Evolutionary conservation across 2,888 invertebrate species (phyloP).

Genomic region (Cantharis nigra): DNA sequence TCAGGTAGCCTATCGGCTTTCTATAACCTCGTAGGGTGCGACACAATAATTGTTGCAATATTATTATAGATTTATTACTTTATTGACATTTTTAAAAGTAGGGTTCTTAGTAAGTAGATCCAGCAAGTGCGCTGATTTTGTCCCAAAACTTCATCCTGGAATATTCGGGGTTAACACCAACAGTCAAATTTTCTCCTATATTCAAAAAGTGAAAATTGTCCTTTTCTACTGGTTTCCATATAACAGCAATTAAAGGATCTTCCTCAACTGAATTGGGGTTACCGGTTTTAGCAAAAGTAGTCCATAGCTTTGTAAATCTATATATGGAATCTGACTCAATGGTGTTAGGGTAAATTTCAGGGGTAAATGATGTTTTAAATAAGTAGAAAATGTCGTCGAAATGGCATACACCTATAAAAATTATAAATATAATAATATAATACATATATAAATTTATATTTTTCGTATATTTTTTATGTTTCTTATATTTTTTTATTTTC

Average conservation of each 20-base stretch:
- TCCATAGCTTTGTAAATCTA: slow-evolving; percentile 41
- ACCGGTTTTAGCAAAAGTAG: slow-evolving; percentile 41
- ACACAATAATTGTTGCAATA: too few species aligned
- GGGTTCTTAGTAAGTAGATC: not conserved
- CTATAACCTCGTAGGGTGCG: too few species aligned
- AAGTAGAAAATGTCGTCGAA: slow-evolving; percentile 44
- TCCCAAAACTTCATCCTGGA: slow-evolving; percentile 40
- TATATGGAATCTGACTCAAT: slow-evolving; percentile 35
- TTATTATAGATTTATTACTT: too few species aligned
- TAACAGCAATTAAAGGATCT: slow-evolving; percentile 22
- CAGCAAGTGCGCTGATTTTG: slow-evolving; percentile 19
- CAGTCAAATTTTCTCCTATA: slow-evolving; percentile 34
- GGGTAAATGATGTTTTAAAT: slow-evolving; percentile 35
- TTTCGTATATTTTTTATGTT: too few species aligned
- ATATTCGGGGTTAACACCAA: slow-evolving; percentile 33
- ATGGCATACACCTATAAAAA: slow-evolving; percentile 40
- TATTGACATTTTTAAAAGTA: too few species aligned
- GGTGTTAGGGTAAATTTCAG: slow-evolving; percentile 29
- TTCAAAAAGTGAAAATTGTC: slow-evolving; percentile 32
- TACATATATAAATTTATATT: too few species aligned
- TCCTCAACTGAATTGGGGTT: slow-evolving; percentile 26
- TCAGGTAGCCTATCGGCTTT: too few species aligned
- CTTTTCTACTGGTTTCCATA: slow-evolving; percentile 32
- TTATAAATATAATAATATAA: not conserved
- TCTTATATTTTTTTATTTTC: too few species aligned